Conservation (phyloP, 2,797 vertebrate species). For the Anniella stebbinsi region DNA sequence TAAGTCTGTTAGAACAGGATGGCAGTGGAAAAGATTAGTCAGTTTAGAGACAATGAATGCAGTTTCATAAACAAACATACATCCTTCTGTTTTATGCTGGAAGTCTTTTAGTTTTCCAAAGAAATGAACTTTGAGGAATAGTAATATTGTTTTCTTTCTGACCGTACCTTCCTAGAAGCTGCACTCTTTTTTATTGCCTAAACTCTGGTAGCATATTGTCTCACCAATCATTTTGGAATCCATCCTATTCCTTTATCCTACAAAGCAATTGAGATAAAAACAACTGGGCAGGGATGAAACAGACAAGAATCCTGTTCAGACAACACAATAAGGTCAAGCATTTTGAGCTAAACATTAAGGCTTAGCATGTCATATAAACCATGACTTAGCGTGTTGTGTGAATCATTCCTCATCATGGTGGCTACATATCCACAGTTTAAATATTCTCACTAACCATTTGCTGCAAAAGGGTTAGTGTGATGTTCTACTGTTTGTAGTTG, state of each 20-base stretch:
- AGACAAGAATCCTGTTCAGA: no score
- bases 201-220: background rate
- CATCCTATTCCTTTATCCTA: background rate
- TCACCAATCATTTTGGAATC: background rate
- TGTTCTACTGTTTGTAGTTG: no score
- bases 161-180: background rate
- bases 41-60: background rate
- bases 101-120: slow-evolving; percentile 8
- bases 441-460: no score
- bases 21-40: no score
- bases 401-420: no score
- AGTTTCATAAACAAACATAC: background rate
- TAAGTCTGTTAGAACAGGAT: background rate
- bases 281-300: background rate
- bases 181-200: background rate
- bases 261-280: slow-evolving; percentile 8
- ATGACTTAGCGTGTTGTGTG: no score
- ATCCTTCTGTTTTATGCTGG: background rate
- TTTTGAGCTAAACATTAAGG: no score
- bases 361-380: no score
- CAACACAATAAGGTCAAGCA: no score
- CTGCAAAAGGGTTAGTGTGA: no score
- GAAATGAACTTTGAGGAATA: slow-evolving; percentile 18
- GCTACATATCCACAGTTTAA: no score
- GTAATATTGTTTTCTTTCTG: background rate